phyloP scores from a whole-genome alignment of 1,140 invertebrate genomes.

The Eurosta solidaginis region DNA sequence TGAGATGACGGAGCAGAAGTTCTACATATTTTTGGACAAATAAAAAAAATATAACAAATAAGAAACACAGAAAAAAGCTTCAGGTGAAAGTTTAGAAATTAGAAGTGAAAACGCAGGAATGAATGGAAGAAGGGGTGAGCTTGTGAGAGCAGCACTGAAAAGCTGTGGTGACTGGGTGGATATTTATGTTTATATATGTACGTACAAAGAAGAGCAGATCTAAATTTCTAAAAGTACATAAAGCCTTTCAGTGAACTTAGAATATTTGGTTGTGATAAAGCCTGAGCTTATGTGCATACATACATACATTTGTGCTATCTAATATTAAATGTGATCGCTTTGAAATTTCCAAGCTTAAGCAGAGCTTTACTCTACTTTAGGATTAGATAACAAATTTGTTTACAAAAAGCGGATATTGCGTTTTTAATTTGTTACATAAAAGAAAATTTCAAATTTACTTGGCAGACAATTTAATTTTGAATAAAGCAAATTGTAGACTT shows the following conservation, averaged over 20 bases:
- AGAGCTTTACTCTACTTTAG: background rate
- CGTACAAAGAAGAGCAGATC: background rate
- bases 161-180: background rate
- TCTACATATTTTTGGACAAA: background rate
- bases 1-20: background rate
- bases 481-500: background rate
- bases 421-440: background rate
- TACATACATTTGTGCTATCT: no score
- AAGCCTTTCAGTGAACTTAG: background rate
- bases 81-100: conserved; percentile 18
- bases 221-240: background rate
- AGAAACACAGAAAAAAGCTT: conserved; percentile 3
- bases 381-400: background rate
- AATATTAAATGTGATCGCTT: background rate
- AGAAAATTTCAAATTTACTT: background rate
- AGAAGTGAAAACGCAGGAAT: background rate
- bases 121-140: background rate
- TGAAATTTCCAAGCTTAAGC: background rate
- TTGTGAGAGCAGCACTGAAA: background rate
- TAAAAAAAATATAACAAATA: background rate
- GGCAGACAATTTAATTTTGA: background rate
- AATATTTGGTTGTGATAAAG: background rate
- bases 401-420: background rate
- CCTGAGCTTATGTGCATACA: background rate
- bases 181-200: background rate